Evolutionary conservation across 2,797 vertebrate species (phyloP).

Genomic region (Sebastes steindachneri): DNA sequence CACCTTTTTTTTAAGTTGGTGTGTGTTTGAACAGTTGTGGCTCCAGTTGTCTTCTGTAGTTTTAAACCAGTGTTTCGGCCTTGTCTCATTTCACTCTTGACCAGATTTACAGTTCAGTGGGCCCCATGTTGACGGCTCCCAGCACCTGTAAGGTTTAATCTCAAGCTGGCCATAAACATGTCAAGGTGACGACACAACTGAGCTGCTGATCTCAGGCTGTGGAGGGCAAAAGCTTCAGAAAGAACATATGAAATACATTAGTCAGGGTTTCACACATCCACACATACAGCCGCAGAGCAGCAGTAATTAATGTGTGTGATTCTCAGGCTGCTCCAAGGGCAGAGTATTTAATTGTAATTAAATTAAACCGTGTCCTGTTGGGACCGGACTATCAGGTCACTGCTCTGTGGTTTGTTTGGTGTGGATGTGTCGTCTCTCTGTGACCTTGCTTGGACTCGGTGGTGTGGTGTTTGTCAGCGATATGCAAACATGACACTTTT

Average conservation of each 20-base stretch:
- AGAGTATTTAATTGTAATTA: slow-evolving; percentile 55
- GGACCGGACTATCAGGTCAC: slow-evolving; percentile 25
- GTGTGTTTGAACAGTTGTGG: slow-evolving; percentile 13
- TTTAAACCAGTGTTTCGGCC: background rate
- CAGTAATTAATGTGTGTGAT: slow-evolving; percentile 59
- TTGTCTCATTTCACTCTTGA: background rate
- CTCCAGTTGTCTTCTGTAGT: slow-evolving; percentile 12
- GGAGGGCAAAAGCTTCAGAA: slow-evolving; percentile 3
- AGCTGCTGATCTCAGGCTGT: background rate
- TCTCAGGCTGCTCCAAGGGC: slow-evolving; percentile 48
- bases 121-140: background rate
- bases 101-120: slow-evolving; percentile 17
- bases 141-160: slow-evolving; percentile 37
- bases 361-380: slow-evolving; percentile 48
- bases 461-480: slow-evolving; percentile 29
- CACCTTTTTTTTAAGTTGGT: background rate
- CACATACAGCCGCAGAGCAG: slow-evolving; percentile 23
- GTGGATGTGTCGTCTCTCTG: slow-evolving; percentile 14
- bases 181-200: slow-evolving; percentile 27
- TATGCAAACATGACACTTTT: slow-evolving; percentile 25
- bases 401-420: slow-evolving; percentile 26
- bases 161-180: slow-evolving; percentile 35
- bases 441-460: slow-evolving; percentile 35
- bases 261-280: slow-evolving; percentile 21
- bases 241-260: slow-evolving; percentile 34